phyloP scores from a whole-genome alignment of 1,140 invertebrate genomes.

The Elymnias hypermnestra region DNA sequence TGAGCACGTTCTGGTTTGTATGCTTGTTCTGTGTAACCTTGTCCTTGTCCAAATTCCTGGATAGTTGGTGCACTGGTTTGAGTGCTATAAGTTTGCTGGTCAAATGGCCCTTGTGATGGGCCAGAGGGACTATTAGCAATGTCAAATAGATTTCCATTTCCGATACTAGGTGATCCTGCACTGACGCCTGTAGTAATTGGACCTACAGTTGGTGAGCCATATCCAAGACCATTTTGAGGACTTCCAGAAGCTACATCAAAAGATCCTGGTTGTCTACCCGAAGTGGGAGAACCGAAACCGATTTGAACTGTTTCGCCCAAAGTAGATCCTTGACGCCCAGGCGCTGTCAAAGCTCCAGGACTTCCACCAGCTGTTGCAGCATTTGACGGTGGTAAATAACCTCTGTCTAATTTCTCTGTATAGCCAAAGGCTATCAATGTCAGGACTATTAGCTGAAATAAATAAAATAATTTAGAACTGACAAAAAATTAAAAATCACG shows the following conservation, averaged over 20 bases:
- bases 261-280: not conserved
- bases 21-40: constrained; percentile 18
- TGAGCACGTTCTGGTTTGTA: constrained; percentile 50
- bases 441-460: constrained; percentile 58
- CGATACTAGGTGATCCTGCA: not conserved
- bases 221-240: not conserved
- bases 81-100: not conserved
- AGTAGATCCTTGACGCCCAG: constrained; percentile 24
- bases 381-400: constrained; percentile 78
- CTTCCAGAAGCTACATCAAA: not conserved
- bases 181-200: not conserved
- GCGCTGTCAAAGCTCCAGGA: constrained; percentile 54
- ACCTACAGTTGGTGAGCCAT: too few relatives aligned
- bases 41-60: constrained; percentile 24
- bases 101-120: not conserved
- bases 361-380: constrained; percentile 75
- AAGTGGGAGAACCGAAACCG: too few relatives aligned
- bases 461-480: constrained; percentile 16
- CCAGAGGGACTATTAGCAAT: not conserved
- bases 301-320: too few relatives aligned
- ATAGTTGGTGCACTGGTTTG: constrained; percentile 11
- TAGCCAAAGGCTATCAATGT: constrained; percentile 51
- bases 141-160: not conserved
- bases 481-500: not conserved
- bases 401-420: constrained; percentile 77